phyloP scores from a whole-genome alignment of 2,888 invertebrate species.

The Tetragnatha montana region DNA sequence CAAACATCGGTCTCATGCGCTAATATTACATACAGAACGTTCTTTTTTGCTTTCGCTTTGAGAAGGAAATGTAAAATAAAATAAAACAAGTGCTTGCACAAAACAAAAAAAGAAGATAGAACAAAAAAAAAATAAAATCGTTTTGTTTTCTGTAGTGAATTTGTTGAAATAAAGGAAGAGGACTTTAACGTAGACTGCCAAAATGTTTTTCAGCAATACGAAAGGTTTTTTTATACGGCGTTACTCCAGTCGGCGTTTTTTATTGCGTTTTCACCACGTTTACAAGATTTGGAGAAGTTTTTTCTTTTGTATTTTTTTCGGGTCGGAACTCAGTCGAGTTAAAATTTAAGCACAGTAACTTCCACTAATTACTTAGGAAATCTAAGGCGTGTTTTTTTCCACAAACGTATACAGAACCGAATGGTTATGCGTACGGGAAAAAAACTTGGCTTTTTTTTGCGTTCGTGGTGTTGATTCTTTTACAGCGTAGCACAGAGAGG shows the following conservation, averaged over 20 bases:
- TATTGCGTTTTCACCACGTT: background rate
- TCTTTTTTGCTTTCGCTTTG: background rate
- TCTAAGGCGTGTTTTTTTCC: constrained; percentile 54
- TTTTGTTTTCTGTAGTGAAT: constrained; percentile 49
- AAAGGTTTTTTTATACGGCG: constrained; percentile 5
- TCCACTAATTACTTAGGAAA: constrained; percentile 64
- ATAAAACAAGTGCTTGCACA: background rate
- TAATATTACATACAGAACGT: constrained; percentile 19
- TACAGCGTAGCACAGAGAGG: too few relatives aligned
- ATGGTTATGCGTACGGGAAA: background rate
- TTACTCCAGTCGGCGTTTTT: background rate
- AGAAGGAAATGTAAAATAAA: background rate
- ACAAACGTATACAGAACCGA: constrained; percentile 29
- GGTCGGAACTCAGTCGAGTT: constrained; percentile 39
- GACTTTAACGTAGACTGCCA: constrained; percentile 30
- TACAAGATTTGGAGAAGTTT: constrained; percentile 3
- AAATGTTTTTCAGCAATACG: constrained; percentile 30
- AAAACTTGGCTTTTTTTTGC: background rate
- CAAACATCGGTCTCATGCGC: background rate
- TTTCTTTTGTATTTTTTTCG: constrained; percentile 38
- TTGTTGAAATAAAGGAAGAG: constrained; percentile 33
- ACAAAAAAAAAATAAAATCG: constrained; percentile 26
- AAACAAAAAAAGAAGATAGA: constrained; percentile 38
- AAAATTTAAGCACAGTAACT: constrained; percentile 66
- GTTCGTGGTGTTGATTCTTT: too few relatives aligned